phyloP scores from a whole-genome alignment of 2,113 vertebrate species.

The Phocoena phocoena region DNA sequence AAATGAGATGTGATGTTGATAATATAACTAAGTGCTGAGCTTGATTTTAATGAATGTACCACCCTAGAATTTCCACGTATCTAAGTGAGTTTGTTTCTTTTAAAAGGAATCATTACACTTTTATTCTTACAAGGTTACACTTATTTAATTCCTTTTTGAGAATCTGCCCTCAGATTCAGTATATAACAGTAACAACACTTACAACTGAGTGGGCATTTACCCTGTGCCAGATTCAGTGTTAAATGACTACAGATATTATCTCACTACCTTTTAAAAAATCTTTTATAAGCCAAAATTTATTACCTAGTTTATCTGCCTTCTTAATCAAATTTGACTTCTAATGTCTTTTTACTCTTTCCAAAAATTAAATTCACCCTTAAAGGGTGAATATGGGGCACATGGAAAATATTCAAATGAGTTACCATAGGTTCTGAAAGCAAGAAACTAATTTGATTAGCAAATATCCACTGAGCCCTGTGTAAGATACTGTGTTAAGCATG shows the following conservation, averaged over 20 bases:
- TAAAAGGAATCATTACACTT: neutral
- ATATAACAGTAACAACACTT: neutral
- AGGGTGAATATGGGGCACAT: neutral
- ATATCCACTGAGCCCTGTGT: neutral
- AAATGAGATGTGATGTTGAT: neutral
- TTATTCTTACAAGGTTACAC: neutral
- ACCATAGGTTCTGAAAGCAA: neutral
- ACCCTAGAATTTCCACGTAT: neutral
- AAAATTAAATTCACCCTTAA: neutral
- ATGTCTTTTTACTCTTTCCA: constrained; percentile 11
- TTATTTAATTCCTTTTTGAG: neutral
- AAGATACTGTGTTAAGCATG: neutral
- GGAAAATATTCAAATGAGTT: neutral
- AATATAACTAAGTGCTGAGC: neutral
- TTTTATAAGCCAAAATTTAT: neutral
- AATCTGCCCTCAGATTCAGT: neutral
- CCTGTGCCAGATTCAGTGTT: neutral
- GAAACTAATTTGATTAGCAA: neutral
- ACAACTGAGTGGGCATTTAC: neutral
- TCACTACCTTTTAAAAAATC: neutral
- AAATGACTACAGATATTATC: neutral
- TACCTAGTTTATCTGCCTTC: neutral
- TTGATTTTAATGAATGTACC: neutral
- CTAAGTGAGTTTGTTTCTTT: constrained; percentile 18
- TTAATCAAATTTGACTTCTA: neutral